These are phyloP conservation scores for Lycocerus yunnanus DNA, from an alignment of 2,888 invertebrate genomes.

Conservation along the genomic window DNA sequence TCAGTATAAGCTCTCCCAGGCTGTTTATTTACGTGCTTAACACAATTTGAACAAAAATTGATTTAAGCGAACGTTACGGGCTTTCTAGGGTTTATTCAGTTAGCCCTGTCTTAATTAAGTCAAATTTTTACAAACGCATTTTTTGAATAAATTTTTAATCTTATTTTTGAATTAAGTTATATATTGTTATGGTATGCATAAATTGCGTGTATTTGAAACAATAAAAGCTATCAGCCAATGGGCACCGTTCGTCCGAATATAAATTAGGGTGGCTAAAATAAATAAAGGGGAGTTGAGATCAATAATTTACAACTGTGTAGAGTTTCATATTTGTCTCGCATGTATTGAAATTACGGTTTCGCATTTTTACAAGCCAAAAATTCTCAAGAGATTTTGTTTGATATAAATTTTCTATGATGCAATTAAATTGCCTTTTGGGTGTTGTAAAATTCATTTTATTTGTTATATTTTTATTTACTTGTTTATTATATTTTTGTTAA, in stretches of 20 bases:
- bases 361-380: constrained; percentile 53
- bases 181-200: constrained; percentile 32
- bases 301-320: constrained; percentile 54
- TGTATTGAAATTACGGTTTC: constrained; percentile 50
- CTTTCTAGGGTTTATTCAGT: not conserved
- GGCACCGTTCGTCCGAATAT: constrained; percentile 45
- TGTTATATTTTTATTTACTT: constrained; percentile 38
- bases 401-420: constrained; percentile 53
- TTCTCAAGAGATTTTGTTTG: constrained; percentile 51
- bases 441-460: constrained; percentile 38
- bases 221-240: constrained; percentile 45
- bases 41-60: not conserved
- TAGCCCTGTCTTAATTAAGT: not conserved
- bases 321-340: constrained; percentile 49
- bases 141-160: not conserved
- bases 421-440: constrained; percentile 47
- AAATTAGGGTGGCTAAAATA: constrained; percentile 56
- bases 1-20: not conserved
- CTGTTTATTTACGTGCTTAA: not conserved
- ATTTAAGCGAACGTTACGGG: not conserved
- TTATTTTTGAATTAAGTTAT: constrained; percentile 19
- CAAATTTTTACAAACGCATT: constrained; percentile 1
- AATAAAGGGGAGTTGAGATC: constrained; percentile 54
- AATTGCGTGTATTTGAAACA: constrained; percentile 43
- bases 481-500: not conserved